Evolutionary conservation across 2,888 invertebrate species (phyloP).

Genomic region (Liposcelis brunnea): DNA sequence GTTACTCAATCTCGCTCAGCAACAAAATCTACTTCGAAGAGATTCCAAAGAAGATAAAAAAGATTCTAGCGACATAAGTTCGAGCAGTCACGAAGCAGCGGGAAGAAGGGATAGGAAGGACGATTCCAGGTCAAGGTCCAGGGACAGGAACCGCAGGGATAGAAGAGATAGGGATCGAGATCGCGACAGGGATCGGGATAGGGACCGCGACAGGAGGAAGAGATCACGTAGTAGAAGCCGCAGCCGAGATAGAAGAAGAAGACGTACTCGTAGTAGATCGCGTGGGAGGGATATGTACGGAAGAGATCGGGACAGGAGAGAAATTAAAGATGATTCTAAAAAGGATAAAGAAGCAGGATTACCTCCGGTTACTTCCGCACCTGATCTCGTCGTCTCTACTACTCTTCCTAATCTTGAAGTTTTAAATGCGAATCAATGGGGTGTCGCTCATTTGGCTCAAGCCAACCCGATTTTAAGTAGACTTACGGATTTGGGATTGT

Average conservation of each 20-base stretch:
- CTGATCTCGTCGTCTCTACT: slow-evolving; percentile 11
- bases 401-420: neutral
- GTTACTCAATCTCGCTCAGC: slow-evolving; percentile 19
- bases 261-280: slow-evolving; percentile 33
- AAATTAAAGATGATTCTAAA: slow-evolving; percentile 21
- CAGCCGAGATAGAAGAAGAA: slow-evolving; percentile 29
- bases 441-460: slow-evolving; percentile 11
- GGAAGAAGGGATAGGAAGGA: neutral
- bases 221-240: slow-evolving; percentile 31
- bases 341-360: slow-evolving; percentile 24
- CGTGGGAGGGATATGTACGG: slow-evolving; percentile 41
- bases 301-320: slow-evolving; percentile 26
- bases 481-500: no score
- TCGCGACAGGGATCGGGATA: slow-evolving; percentile 22
- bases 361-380: slow-evolving; percentile 12
- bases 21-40: slow-evolving; percentile 24
- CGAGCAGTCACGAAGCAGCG: slow-evolving; percentile 10
- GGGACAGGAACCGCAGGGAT: slow-evolving; percentile 16
- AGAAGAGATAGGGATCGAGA: slow-evolving; percentile 28
- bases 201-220: slow-evolving; percentile 28
- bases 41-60: slow-evolving; percentile 23
- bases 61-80: slow-evolving; percentile 14
- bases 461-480: neutral
- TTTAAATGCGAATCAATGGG: neutral
- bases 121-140: slow-evolving; percentile 16